Base-by-base conservation (phyloP, 1,140 invertebrate genomes). In the Asobara japonica region DNA sequence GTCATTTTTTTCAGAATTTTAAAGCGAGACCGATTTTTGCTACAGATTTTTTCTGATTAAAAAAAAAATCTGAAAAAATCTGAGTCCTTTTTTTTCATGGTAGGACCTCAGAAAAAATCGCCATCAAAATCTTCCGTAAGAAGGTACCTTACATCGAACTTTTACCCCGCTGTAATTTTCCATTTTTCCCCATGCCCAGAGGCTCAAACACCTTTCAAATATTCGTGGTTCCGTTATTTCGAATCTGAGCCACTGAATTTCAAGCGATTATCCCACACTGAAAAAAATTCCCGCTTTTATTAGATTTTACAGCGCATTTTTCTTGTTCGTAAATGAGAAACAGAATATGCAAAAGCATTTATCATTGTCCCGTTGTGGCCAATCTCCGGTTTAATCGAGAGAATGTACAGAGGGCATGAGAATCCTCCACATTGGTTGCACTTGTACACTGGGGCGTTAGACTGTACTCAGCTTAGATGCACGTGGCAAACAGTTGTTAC, bases 401-500 rank as follows among this genome's bases (percentile, higher is more conserved):
- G 51, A 56, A 56, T 56, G 51, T 56, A 25, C 51, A 56, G 51
- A 3, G 51, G 22, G 51, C 51, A 56, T 56, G 51, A 56, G 51
- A 56, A 56, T 56, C 51, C 25, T 56, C 51, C 20, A 27, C 51
- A 56, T 56, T 2, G 51, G 22, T 22, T 56, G 20, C 51, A 56
- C 51, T 56, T 56, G 51, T 56, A 18, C 22, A 25, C 51, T 56
- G 8, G 22, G n/a, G 20, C 22, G 22, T 27, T 20, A 56, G 51
- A 56, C 51, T 51, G 1, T 56, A 56, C n/a, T 16, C 51, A 51
- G 45, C 45, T 25, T 3, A 13, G 8, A 56, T 56, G 22, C 51
- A 56, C 51, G 51, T 56, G 51, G 51, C 51, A 45, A 45, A 45
- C 41, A 2, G 51, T 2, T 4, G 22, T 56, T 56, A 27, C 51